phyloP scores from a whole-genome alignment of 2,888 invertebrate species.

The Diarsia rubi region DNA sequence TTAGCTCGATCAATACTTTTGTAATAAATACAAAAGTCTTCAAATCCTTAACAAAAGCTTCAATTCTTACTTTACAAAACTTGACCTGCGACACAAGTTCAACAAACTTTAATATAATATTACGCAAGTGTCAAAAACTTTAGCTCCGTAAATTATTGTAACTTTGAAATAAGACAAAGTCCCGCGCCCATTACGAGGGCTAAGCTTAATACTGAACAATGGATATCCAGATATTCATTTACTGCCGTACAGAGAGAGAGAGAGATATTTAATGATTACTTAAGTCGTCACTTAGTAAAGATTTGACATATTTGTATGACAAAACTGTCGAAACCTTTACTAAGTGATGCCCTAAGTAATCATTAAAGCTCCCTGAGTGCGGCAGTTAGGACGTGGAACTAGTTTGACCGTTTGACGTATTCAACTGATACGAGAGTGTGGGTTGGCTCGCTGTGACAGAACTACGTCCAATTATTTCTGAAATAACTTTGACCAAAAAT shows the following conservation, averaged over 20 bases:
- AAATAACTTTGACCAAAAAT: constrained; percentile 8
- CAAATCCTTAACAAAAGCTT: background rate
- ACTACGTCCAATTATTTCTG: constrained; percentile 5
- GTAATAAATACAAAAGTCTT: background rate
- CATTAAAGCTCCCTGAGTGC: too few species aligned
- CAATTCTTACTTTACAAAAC: constrained; percentile 7
- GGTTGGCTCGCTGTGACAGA: background rate
- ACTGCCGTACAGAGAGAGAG: too few species aligned
- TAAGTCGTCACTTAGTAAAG: too few species aligned
- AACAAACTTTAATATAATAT: constrained; percentile 33
- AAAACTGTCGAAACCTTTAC: too few species aligned
- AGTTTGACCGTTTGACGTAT: background rate
- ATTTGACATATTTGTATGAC: too few species aligned
- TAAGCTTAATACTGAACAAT: constrained; percentile 21
- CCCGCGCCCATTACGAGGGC: background rate
- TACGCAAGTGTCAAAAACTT: constrained; percentile 28
- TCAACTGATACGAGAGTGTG: background rate
- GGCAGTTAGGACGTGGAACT: too few species aligned
- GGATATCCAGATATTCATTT: background rate
- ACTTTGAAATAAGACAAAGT: constrained; percentile 49
- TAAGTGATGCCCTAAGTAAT: too few species aligned
- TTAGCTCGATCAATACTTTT: background rate
- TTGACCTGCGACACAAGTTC: constrained; percentile 20
- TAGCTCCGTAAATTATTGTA: constrained; percentile 49
- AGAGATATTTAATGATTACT: too few species aligned